Base-by-base conservation (phyloP, 2,113 vertebrate species). In the Neotragus moschatus region DNA sequence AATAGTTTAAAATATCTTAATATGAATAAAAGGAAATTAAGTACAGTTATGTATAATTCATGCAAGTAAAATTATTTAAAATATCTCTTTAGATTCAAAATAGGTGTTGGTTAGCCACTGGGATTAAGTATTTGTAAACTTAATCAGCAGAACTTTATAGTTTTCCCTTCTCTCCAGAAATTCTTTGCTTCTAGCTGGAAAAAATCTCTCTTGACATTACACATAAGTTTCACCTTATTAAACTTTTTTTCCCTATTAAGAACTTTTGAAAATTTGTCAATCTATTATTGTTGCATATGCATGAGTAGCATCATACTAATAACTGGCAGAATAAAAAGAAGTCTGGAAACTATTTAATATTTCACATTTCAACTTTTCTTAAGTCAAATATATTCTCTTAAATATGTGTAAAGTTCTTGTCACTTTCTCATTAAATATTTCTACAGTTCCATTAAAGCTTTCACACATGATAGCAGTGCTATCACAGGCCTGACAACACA, bases 61-160 rank as follows among this genome's bases (percentile, higher is more conserved):
- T 60, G 2, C 17, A 85, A 84, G 45, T 94, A 87, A 97, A 94
- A 94, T 43, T 81, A 97, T 97, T 77, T 43, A 43, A 88, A 79
- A 58, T 80, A 80, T 60, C 21, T 66, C 19, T 91, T 82, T 85
- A 85, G 66, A 73, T 90, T 95, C 5, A 90, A 80, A 73, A 77
- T 43, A 36, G 47, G 33, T 51, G 58, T 80, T 33, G 45, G 23
- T 17, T 86, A 85, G 45, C 7, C 3, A 58, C 8, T 84, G 84
- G 39, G 14, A 70, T 14, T 89, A 61, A 77, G 33, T 81, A 14
- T 79, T 66, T 91, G 5, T 79, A 86, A 73, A 90, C 7, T 80
- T 85, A 58, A 17, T 86, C 17, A 60, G 19, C 12, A 4, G 16
- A 75, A 90, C 21, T 97, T 66, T 61, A 39, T 55, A 70, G 84